Percentiles rank a stretch among this genome's conserved stretches.
Evolutionary conservation across 2,113 vertebrate genomes (phyloP).

Genomic region (Spermophilus dauricus): DNA sequence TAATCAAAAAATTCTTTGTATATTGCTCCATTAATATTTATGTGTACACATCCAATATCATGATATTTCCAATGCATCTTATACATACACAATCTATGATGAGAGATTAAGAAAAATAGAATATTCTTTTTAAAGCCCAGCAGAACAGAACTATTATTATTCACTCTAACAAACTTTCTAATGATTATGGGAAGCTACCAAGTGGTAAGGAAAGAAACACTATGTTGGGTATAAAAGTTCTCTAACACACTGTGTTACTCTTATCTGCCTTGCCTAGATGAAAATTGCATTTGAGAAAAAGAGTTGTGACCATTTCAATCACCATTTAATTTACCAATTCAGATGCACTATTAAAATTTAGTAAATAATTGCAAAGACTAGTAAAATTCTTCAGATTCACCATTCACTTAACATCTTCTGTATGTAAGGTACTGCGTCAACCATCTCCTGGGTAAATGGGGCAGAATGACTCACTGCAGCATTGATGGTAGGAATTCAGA

Average conservation of each 20-base stretch:
- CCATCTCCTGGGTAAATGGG: background rate
- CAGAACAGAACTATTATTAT: background rate
- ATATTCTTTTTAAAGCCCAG: background rate
- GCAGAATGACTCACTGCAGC: background rate
- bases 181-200: conserved; percentile 25
- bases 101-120: background rate
- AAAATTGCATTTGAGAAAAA: conserved; percentile 7
- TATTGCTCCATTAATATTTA: conserved; percentile 68
- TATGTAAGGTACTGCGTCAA: background rate
- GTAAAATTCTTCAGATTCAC: background rate
- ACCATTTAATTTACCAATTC: background rate
- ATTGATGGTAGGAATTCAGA: background rate
- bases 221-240: background rate
- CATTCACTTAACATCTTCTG: background rate
- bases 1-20: conserved; percentile 55
- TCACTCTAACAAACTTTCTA: background rate
- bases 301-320: background rate
- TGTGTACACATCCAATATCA: conserved; percentile 10
- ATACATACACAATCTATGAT: background rate
- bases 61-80: conserved; percentile 1
- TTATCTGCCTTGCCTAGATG: background rate
- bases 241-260: background rate
- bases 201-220: background rate
- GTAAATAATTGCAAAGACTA: background rate
- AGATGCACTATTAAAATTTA: background rate